Conservation (phyloP, 2,888 invertebrate species). For the Biston betularia region DNA sequence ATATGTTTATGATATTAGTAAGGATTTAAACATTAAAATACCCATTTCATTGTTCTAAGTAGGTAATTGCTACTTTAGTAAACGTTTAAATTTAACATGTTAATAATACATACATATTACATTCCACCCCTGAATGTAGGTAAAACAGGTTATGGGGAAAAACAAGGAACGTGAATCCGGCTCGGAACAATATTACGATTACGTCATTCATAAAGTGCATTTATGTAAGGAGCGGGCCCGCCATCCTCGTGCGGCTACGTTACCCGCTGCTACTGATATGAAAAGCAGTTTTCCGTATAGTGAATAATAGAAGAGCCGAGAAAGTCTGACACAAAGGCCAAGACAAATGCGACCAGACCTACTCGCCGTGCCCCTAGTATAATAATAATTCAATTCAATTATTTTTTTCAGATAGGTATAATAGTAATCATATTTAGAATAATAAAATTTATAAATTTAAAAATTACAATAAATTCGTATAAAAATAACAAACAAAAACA, state of each 20-base stretch:
- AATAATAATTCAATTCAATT: constrained; percentile 28
- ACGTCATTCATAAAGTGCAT: constrained; percentile 78
- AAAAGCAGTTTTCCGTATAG: constrained; percentile 77
- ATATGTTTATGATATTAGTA: no score
- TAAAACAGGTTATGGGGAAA: constrained; percentile 58
- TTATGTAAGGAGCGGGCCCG: constrained; percentile 68
- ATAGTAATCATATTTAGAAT: no score
- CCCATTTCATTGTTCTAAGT: constrained; percentile 3
- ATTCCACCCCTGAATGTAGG: constrained; percentile 53
- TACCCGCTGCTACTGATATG: constrained; percentile 78
- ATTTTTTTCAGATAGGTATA: no score
- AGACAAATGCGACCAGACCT: constrained; percentile 21
- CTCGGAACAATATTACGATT: constrained; percentile 74
- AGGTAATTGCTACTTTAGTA: not conserved
- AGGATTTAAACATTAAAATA: not conserved
- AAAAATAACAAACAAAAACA: no score
- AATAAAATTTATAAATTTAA: no score
- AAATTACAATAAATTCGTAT: no score
- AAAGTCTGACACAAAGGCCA: constrained; percentile 32
- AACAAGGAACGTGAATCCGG: constrained; percentile 66
- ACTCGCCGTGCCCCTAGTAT: constrained; percentile 17
- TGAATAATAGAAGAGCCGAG: constrained; percentile 70
- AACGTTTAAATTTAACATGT: constrained; percentile 42
- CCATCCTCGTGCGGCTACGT: constrained; percentile 70
- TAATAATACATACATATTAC: constrained; percentile 50